phyloP scores from a whole-genome alignment of 2,888 invertebrate species.

The Mythimna vitellina region DNA sequence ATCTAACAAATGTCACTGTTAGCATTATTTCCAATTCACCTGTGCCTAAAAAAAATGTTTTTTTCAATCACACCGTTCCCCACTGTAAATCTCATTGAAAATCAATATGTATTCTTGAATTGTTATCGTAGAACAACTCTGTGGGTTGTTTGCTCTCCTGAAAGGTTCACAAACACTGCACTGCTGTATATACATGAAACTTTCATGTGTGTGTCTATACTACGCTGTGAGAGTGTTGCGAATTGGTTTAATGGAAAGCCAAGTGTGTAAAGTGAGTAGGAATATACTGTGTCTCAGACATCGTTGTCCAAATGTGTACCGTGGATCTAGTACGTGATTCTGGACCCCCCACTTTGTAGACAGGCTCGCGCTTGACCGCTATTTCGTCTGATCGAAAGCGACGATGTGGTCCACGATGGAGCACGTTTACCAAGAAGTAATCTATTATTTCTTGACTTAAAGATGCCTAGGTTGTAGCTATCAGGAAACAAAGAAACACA shows the following conservation, averaged over 20 bases:
- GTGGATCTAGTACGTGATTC: too few relatives aligned
- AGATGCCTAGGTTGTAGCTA: too few relatives aligned
- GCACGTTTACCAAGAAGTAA: too few relatives aligned
- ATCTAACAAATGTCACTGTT: not conserved
- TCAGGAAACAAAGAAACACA: too few relatives aligned
- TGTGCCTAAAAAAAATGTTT: slow-evolving; percentile 6
- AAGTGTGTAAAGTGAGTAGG: not conserved
- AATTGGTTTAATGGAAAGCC: slow-evolving; percentile 8
- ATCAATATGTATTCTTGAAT: slow-evolving; percentile 66
- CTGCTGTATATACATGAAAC: slow-evolving; percentile 69
- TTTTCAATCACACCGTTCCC: slow-evolving; percentile 30
- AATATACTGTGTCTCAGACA: too few relatives aligned
- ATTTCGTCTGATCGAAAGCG: too few relatives aligned
- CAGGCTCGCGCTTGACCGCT: too few relatives aligned
- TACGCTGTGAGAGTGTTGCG: slow-evolving; percentile 22
- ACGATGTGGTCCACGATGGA: too few relatives aligned
- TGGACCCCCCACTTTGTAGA: too few relatives aligned
- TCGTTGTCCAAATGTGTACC: too few relatives aligned
- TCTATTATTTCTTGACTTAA: too few relatives aligned
- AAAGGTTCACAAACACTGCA: slow-evolving; percentile 74
- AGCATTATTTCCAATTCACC: not conserved
- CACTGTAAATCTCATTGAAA: slow-evolving; percentile 65
- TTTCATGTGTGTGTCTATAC: slow-evolving; percentile 70
- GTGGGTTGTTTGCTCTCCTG: slow-evolving; percentile 76
- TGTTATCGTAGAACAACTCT: slow-evolving; percentile 66